Percentiles rank a stretch among this genome's conserved stretches.
phyloP scores from a whole-genome alignment of 2,888 invertebrate genomes.

The Cheilosia pagana region DNA sequence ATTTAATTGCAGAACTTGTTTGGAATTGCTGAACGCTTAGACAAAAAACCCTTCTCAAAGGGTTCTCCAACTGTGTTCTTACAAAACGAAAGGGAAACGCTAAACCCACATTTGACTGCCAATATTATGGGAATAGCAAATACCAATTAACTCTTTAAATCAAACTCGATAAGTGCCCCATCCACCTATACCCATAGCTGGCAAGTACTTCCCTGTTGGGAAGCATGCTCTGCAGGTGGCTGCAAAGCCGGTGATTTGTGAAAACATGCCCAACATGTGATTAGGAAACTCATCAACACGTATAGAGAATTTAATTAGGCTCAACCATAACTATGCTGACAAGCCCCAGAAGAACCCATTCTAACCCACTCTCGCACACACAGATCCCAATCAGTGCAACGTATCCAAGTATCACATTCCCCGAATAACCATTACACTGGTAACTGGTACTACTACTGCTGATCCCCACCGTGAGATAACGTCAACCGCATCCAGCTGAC shows the following conservation, averaged over 20 bases:
- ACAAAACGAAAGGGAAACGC: too few species aligned
- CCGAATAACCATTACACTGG: constrained; percentile 53
- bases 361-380: constrained; percentile 53
- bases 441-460: constrained; percentile 11
- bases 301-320: constrained; percentile 67
- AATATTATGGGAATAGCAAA: too few species aligned
- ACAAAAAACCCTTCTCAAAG: too few species aligned
- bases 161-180: too few species aligned
- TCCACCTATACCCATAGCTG: too few species aligned
- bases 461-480: constrained; percentile 67
- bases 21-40: too few species aligned
- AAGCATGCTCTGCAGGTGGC: not conserved
- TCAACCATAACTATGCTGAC: constrained; percentile 8
- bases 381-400: constrained; percentile 61
- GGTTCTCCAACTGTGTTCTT: too few species aligned
- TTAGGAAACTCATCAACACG: constrained; percentile 61
- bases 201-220: too few species aligned
- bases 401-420: constrained; percentile 53
- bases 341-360: constrained; percentile 37
- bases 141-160: too few species aligned
- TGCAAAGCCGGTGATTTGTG: not conserved
- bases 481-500: constrained; percentile 51
- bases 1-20: too few species aligned
- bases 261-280: constrained; percentile 27
- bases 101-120: too few species aligned